Conservation (phyloP, 35 echinoderm and acorn worm genomes). For the Strongylocentrotus purpuratus region DNA sequence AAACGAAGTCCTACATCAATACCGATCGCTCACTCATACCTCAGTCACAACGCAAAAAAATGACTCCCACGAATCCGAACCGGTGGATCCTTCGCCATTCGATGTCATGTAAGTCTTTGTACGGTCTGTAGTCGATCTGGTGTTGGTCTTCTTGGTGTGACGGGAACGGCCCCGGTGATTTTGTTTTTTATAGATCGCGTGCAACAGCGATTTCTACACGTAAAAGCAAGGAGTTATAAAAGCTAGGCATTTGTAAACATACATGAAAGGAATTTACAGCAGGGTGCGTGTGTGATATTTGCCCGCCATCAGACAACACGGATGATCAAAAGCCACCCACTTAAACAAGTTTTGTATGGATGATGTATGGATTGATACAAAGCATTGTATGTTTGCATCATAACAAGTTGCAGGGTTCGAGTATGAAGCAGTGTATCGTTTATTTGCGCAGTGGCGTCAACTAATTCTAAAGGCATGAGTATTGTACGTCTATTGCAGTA, state of each 20-base stretch:
- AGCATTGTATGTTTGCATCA: neutral
- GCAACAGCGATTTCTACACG: neutral
- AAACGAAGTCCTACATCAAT: neutral
- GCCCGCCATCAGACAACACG: neutral
- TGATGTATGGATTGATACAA: neutral
- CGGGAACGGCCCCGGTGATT: too few relatives aligned
- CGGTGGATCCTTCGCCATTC: too few relatives aligned
- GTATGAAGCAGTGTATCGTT: neutral
- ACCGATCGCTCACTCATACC: neutral
- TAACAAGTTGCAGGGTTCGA: neutral
- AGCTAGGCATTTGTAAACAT: too few relatives aligned
- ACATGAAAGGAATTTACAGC: neutral
- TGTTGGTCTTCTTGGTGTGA: too few relatives aligned
- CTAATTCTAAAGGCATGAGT: neutral
- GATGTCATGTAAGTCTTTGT: too few relatives aligned
- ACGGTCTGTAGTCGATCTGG: too few relatives aligned
- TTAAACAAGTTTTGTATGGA: neutral
- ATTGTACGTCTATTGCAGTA: too few relatives aligned
- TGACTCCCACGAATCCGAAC: too few relatives aligned
- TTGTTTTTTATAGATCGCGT: neutral
- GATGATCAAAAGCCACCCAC: neutral
- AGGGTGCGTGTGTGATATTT: neutral
- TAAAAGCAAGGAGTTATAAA: neutral
- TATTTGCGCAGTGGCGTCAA: neutral
- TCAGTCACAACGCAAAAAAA: too few relatives aligned